phyloP scores from a whole-genome alignment of 2,113 vertebrate genomes.

The Acrocephalus arundinaceus region DNA sequence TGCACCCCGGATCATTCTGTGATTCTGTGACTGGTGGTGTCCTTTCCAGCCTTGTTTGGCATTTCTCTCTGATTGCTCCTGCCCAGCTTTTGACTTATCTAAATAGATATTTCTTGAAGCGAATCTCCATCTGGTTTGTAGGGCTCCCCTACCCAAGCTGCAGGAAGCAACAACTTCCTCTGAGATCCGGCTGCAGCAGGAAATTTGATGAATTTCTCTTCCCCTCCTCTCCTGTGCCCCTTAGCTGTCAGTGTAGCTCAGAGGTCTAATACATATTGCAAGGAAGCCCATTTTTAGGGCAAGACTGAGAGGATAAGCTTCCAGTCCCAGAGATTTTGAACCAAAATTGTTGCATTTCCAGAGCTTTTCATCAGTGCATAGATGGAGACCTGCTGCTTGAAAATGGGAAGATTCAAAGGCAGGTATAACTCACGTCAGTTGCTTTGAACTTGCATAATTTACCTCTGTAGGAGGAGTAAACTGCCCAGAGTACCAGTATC shows the following conservation, averaged over 20 bases:
- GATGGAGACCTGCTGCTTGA: not conserved
- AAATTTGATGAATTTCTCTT: not conserved
- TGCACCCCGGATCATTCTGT: not conserved
- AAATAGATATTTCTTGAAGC: not conserved
- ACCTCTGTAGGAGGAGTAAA: not conserved
- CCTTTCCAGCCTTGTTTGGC: not conserved
- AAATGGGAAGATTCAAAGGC: not conserved
- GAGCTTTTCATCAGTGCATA: not conserved
- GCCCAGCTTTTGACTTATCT: not conserved
- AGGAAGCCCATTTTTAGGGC: not conserved
- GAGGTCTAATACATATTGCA: not conserved
- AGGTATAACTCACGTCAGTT: not conserved
- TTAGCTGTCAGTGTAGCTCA: not conserved
- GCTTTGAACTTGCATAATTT: not conserved
- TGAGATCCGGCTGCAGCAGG: slow-evolving; percentile 15
- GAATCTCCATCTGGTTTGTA: not conserved
- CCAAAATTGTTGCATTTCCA: not conserved
- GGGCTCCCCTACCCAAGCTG: not conserved
- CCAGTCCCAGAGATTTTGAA: not conserved
- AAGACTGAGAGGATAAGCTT: not conserved
- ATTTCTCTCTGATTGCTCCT: not conserved
- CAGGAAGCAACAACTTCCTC: slow-evolving; percentile 46
- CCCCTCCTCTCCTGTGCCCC: not conserved
- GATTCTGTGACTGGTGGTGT: not conserved
- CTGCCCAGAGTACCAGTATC: not conserved